A percentile compares a stretch with the other conserved stretches of the same genome.
phyloP scores from a whole-genome alignment of 2,888 invertebrate genomes.

The Athripsodes cinereus region DNA sequence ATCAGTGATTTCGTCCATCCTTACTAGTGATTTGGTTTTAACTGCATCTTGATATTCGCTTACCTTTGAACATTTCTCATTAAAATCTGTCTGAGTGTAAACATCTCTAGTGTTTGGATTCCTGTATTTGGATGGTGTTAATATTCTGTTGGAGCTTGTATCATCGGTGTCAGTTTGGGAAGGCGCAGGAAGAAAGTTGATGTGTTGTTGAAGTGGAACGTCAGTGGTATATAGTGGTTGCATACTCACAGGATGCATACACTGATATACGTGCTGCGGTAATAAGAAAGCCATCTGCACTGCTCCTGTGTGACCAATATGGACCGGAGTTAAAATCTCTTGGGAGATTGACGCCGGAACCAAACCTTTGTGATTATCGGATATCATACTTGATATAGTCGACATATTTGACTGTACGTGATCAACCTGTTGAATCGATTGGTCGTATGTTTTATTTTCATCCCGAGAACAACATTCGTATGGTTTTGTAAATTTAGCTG shows the following conservation, averaged over 20 bases:
- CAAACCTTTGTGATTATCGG: conserved; percentile 44
- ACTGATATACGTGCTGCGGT: conserved; percentile 45
- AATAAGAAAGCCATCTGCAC: conserved; percentile 57
- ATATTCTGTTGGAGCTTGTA: conserved; percentile 32
- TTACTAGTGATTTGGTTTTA: conserved; percentile 41
- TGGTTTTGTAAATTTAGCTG: conserved; percentile 16
- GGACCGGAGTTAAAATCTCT: conserved; percentile 38
- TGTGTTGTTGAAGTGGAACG: conserved; percentile 21
- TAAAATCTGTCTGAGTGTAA: conserved; percentile 61
- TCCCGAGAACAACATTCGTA: conserved; percentile 10
- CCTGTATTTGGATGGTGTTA: conserved; percentile 48
- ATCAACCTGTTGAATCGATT: conserved; percentile 35
- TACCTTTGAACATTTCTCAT: conserved; percentile 33
- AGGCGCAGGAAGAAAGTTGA: conserved; percentile 26
- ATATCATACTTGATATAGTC: conserved; percentile 38
- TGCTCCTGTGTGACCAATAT: conserved; percentile 38
- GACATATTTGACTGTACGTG: conserved; percentile 46
- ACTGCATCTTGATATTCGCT: conserved; percentile 32
- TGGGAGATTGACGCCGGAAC: conserved; percentile 44
- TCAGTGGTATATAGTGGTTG: conserved; percentile 33
- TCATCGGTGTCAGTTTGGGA: conserved; percentile 39
- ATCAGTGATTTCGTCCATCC: conserved; percentile 42
- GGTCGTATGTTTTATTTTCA: conserved; percentile 36
- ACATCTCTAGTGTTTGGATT: conserved; percentile 52
- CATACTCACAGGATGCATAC: conserved; percentile 31